Evolutionary conservation across 2,888 invertebrate species (phyloP).

Genomic region (Meteorus cinctellus): DNA sequence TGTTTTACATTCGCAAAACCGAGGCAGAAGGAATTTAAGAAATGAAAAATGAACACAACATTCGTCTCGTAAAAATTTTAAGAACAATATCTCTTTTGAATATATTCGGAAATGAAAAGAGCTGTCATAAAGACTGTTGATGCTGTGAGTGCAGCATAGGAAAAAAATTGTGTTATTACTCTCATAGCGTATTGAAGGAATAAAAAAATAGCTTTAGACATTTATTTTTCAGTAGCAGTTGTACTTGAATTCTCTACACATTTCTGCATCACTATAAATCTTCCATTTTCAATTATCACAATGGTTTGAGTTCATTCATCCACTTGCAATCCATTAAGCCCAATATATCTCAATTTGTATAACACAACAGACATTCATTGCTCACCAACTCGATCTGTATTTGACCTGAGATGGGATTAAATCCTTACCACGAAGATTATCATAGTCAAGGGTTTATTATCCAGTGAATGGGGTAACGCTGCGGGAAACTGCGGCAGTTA

Average conservation of each 20-base stretch:
- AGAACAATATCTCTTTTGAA: not conserved
- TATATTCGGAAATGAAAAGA: not conserved
- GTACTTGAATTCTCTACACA: too few species aligned
- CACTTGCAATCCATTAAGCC: slow-evolving; percentile 16
- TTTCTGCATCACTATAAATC: not conserved
- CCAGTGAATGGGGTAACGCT: slow-evolving; percentile 32
- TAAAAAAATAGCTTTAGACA: not conserved
- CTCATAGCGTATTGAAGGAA: not conserved
- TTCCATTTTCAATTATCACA: slow-evolving; percentile 1
- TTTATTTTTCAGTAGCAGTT: not conserved
- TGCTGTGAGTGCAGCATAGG: not conserved
- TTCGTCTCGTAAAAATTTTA: not conserved
- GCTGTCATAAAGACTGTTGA: not conserved
- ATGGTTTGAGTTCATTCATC: slow-evolving; percentile 21
- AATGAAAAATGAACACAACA: not conserved
- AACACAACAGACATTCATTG: slow-evolving; percentile 29
- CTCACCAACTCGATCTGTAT: slow-evolving; percentile 1
- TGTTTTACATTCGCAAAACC: not conserved
- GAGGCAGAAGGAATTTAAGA: not conserved
- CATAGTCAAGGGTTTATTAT: slow-evolving; percentile 52
- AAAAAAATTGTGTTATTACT: not conserved
- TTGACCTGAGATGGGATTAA: slow-evolving; percentile 50
- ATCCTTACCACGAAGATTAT: slow-evolving; percentile 34
- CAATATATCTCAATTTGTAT: slow-evolving; percentile 10
- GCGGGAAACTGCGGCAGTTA: not conserved